Base-by-base conservation (phyloP, 2,888 invertebrate genomes). In the Lithophane socia region DNA sequence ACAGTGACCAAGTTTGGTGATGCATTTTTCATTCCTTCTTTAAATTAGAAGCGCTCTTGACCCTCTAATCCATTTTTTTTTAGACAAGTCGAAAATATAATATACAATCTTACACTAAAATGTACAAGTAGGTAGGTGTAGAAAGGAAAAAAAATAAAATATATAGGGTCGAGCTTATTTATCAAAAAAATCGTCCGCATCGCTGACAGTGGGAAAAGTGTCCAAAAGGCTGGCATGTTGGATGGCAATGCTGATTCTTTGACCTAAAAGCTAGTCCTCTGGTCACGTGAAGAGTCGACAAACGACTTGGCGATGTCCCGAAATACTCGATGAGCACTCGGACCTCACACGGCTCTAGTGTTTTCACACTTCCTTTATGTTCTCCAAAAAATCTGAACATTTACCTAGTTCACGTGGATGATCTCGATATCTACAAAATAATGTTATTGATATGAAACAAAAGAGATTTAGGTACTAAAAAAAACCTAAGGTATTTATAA, bases 401-500 rank as follows among this genome's bases (percentile, higher is more conserved):
- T 10, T 16, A 44, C 5, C 5, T 13, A 18, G 10, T 44, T n/a
- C 18, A 60, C 13, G 21, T 66, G 13, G 3, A 73, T 54, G 2
- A 49, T n/a, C 21, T 58, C 24, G 13, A 3, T 21, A 24, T 66
- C 18, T 13, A 52, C 5, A 47, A 56, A 80, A 64, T 0, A 47
- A 63, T 64, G 1, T 24, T 63, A n/a, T 69, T 13, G 9, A 42
- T 71, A 24, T 16, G 3, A 52, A 78, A 73, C 44, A 65, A 49
- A 71, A 65, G 16, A 65, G 42, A 67, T 18, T 29, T 12, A 5
- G 37, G 37, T 0, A 37, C n/a, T 63, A 56, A 67, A 42, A 56
- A 18, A 63, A 74, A n/a, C n/a, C n/a, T 44, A 64, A 8, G 21
- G 37, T 60, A 75, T 21, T 29, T 70, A 54, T 54, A n/a, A 24